Evolutionary conservation across 1,140 invertebrate genomes (phyloP), one percentile per base, ranked within the genome.

Genomic region (Drosophila pectinifera): DNA sequence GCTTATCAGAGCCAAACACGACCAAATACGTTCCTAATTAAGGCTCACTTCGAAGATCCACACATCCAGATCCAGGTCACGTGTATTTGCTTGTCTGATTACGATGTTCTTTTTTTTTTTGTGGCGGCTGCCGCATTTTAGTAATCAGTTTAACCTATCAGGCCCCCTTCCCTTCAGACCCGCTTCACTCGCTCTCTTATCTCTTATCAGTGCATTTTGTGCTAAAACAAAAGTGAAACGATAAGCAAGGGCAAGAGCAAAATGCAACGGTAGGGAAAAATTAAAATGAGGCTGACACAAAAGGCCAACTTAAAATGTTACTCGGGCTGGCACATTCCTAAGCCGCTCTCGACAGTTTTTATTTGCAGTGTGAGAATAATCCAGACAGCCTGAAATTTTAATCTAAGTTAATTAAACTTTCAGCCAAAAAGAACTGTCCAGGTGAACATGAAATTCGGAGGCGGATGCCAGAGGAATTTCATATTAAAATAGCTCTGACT

Each of bases 51-150:
- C 31, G 18, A 28, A 48, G 39, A 62, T 39, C 56, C 56, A 26
- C 59, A 39, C 24, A 59, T 34, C 36, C 59, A 74, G 45, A 85
- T 78, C 46, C 81, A 85, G 82, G 78, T 82, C 83, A 88, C 78
- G 78, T 82, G 83, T 80, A 68, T 86, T 86, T 81, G 28, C 56
- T 56, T 63, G 69, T 61, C 62, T 77, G 64, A 76, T 80, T 82
- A 78, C 63, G 55, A 16, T 75, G 62, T 49, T 31, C 28, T 10
- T 24, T 26, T 36, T 43, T 36, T 67, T 34, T 49, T 53, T 65
- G 46, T 65, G 28, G 38, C 62, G 38, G 7, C 62, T 43, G 61
- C 65, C 67, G 65, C 42, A 67, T 67, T 62, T 13, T 61, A 70
- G 24, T 69, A 69, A 69, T 69, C 65, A 69, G 18, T 38, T 28